Evolutionary conservation across 1,140 invertebrate species (phyloP), one percentile per base, ranked within the genome.

Genomic region (Papilio helenus): DNA sequence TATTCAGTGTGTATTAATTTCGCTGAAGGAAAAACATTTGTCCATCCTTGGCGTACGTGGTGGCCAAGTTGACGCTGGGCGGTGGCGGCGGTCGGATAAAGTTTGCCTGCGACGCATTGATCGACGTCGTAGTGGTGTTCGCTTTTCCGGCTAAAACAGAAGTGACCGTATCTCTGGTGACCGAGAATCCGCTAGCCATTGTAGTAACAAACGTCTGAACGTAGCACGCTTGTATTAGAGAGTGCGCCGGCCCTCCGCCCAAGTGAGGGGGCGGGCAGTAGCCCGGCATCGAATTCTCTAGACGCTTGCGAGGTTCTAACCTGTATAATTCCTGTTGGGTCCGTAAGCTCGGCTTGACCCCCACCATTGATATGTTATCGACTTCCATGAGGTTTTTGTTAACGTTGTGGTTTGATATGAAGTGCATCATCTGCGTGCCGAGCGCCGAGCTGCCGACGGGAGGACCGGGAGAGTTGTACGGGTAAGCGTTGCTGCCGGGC

Each of bases 131-230:
- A 3, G 96, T 96, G 0, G 97, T 97, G 83, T 97, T 97, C 1
- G 97, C 96, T 89, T 96, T 95, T 26, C 97, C 97, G 14, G 97
- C 97, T 65, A 97, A 89, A 7, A 97, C 97, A 20, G 97, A 97
- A 0, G 97, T 97, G 46, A 97, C 97, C 0, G 97, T 97, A 83
- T 97, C 97, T 82, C 96, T 96, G 72, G 97, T 96, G 12, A 96
- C 91, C 0, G 96, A 97, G 83, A 96, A 96, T 34, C 97, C 96
- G 88, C 97, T 97, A 0, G 97, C 97, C 97, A 97, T 97, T 3
- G 97, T 97, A 0, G 97, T 97, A 72, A 97, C 88, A 86, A 96
- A 92, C 0, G 90, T 92, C 61, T 94, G 93, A 9, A 94, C 88
- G 51, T 94, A 94, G 78, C 90, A 90, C 2, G 93, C 82, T 81